A percentile compares a stretch with the other conserved stretches of the same genome.
These are phyloP conservation scores for Microtus richardsoni DNA, from an alignment of 2,113 vertebrate species.

Conservation along the genomic window DNA sequence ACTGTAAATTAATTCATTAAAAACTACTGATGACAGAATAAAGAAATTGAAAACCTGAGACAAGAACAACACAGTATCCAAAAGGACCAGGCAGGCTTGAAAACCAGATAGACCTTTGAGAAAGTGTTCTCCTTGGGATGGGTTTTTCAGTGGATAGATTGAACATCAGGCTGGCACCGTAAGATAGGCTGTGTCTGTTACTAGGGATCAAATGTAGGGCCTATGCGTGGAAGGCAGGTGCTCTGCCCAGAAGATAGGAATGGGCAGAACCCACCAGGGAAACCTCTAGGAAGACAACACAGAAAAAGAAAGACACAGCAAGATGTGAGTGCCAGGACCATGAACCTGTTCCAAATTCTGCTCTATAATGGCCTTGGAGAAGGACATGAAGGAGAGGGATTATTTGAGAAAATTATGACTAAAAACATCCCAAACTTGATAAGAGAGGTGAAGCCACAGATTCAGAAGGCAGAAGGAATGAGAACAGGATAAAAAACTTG, in stretches of 20 bases:
- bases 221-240: neutral
- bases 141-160: neutral
- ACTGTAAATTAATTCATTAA: constrained; percentile 21
- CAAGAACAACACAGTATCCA: neutral
- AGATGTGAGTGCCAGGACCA: neutral
- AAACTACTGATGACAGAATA: neutral
- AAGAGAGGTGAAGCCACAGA: neutral
- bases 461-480: constrained; percentile 1
- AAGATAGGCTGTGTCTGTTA: neutral
- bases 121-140: constrained; percentile 28
- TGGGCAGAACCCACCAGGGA: neutral
- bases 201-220: neutral
- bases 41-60: constrained; percentile 35
- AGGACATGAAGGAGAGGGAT: neutral
- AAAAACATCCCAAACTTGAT: neutral
- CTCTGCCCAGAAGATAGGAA: neutral
- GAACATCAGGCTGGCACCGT: neutral
- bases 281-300: neutral
- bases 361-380: neutral
- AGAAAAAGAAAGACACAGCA: neutral
- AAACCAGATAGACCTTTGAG: neutral
- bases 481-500: neutral
- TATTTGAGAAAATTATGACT: neutral
- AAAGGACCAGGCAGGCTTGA: constrained; percentile 1
- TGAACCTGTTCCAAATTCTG: neutral